Conservation (phyloP, 2,888 invertebrate genomes). For the Tipula lateralis region DNA sequence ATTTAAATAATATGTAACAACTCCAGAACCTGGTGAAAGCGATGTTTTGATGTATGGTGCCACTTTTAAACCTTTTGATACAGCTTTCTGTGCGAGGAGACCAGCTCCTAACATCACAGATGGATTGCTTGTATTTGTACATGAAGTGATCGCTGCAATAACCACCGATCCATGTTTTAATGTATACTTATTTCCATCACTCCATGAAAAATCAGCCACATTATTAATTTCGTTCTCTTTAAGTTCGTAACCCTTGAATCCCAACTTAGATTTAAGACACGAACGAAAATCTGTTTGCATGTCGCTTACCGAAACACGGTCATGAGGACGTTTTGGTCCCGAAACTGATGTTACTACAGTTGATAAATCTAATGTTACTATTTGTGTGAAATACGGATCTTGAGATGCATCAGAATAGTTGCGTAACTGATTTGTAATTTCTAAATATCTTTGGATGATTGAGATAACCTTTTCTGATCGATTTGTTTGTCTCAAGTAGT, state of each 20-base stretch:
- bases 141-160: slow-evolving; percentile 96
- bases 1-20: slow-evolving; percentile 72
- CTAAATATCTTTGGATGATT: slow-evolving; percentile 76
- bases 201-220: slow-evolving; percentile 68
- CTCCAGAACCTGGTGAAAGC: slow-evolving; percentile 91
- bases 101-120: slow-evolving; percentile 98
- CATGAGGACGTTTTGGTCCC: slow-evolving; percentile 96
- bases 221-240: slow-evolving; percentile 58
- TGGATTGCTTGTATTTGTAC: slow-evolving; percentile 97
- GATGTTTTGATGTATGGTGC: slow-evolving; percentile 95
- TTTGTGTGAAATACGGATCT: slow-evolving; percentile 78
- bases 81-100: slow-evolving; percentile 88
- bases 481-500: slow-evolving; percentile 82
- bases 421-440: slow-evolving; percentile 74
- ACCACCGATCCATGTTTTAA: slow-evolving; percentile 89
- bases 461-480: slow-evolving; percentile 71
- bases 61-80: slow-evolving; percentile 82
- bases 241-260: slow-evolving; percentile 89
- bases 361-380: slow-evolving; percentile 75
- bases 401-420: slow-evolving; percentile 69
- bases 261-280: slow-evolving; percentile 84
- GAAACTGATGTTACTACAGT: slow-evolving; percentile 92
- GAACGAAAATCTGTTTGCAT: slow-evolving; percentile 86
- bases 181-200: slow-evolving; percentile 71
- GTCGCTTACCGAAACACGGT: slow-evolving; percentile 81